Evolutionary conservation across 2,888 invertebrate species (phyloP).

Genomic region (Apotomis capreana): DNA sequence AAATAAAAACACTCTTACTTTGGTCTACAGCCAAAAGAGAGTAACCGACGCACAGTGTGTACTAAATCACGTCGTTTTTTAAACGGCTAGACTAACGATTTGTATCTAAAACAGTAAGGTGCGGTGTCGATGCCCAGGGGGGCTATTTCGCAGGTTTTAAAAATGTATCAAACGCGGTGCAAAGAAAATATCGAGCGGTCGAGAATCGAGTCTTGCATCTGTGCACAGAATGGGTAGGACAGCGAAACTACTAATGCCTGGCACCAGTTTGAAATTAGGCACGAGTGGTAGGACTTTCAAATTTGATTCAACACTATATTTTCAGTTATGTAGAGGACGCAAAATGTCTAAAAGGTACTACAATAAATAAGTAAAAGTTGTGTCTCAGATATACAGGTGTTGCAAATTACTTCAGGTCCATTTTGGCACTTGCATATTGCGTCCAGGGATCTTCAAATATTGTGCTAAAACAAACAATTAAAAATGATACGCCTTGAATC

Average conservation of each 20-base stretch:
- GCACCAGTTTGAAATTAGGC: too few relatives aligned
- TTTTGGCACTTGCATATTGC: too few relatives aligned
- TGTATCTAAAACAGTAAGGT: neutral
- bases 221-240: neutral
- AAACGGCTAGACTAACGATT: neutral
- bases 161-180: constrained; percentile 73
- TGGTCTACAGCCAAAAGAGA: neutral
- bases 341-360: too few relatives aligned
- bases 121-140: constrained; percentile 56
- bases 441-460: too few relatives aligned
- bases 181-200: constrained; percentile 53
- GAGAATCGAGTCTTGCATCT: constrained; percentile 31
- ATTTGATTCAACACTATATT: too few relatives aligned
- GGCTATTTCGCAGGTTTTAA: constrained; percentile 66
- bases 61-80: neutral
- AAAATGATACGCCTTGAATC: too few relatives aligned
- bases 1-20: neutral
- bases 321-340: too few relatives aligned
- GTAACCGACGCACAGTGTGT: neutral
- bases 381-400: too few relatives aligned
- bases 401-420: too few relatives aligned
- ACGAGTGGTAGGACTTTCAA: too few relatives aligned
- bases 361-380: too few relatives aligned
- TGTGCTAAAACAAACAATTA: too few relatives aligned
- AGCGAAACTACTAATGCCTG: constrained; percentile 1